Conservation (phyloP, 2,797 vertebrate species). For the Rhyacichthys aspro region DNA sequence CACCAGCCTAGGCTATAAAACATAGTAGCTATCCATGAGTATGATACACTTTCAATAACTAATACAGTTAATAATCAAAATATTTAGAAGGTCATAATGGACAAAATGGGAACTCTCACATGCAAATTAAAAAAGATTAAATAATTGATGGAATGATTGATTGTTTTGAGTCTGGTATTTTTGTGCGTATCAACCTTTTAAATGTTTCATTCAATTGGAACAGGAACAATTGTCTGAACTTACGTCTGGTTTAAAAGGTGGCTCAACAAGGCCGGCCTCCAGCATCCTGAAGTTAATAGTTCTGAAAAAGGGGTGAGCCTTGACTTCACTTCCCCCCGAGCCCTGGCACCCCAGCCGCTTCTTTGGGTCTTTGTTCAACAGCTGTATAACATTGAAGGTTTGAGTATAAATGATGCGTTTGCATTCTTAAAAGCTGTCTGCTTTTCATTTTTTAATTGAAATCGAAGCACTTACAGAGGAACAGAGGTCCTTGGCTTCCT, state of each 20-base stretch:
- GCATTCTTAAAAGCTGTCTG: too few species aligned
- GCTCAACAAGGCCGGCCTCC: constrained; percentile 79
- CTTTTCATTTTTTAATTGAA: background rate
- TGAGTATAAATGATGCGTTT: background rate
- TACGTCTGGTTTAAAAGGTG: constrained; percentile 84
- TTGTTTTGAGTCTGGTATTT: too few species aligned
- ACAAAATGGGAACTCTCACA: too few species aligned
- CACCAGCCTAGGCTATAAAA: constrained; percentile 80
- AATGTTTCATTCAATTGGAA: too few species aligned
- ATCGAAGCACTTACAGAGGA: constrained; percentile 65
- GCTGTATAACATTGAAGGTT: constrained; percentile 59
- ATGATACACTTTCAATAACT: too few species aligned
- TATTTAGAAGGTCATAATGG: too few species aligned
- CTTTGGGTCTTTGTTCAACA: constrained; percentile 80
- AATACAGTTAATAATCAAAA: too few species aligned
- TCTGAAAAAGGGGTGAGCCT: constrained; percentile 81
- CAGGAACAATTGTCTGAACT: constrained; percentile 24
- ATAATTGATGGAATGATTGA: too few species aligned
- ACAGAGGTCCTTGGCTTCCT: constrained; percentile 74
- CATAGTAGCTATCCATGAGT: too few species aligned
- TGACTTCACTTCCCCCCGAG: constrained; percentile 64
- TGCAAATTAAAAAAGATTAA: too few species aligned
- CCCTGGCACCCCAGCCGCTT: constrained; percentile 75
- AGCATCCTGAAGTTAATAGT: constrained; percentile 85
- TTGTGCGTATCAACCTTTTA: too few species aligned